Evolutionary conservation across 2,888 invertebrate genomes (phyloP).

Genomic region (Lissocephala sabroskyi): DNA sequence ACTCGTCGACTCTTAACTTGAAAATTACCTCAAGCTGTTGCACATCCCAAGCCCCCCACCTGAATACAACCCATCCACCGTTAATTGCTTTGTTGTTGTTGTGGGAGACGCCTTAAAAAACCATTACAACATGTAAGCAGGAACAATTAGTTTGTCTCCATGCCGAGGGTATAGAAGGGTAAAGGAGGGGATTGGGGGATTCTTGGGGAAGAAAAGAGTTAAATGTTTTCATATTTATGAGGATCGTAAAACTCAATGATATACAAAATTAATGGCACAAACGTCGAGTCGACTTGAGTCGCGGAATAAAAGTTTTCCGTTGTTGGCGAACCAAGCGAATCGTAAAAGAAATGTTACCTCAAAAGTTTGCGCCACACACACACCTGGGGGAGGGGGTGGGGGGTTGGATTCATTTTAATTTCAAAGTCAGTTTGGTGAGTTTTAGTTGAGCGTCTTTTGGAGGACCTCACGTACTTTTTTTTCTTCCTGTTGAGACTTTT

Average conservation of each 20-base stretch:
- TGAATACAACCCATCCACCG: slow-evolving; percentile 13
- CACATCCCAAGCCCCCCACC: slow-evolving; percentile 30
- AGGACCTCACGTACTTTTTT: slow-evolving; percentile 64
- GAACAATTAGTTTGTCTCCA: slow-evolving; percentile 71
- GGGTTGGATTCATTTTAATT: slow-evolving; percentile 56
- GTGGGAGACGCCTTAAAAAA: slow-evolving; percentile 57
- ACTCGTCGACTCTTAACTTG: slow-evolving; percentile 36
- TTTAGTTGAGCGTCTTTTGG: slow-evolving; percentile 23
- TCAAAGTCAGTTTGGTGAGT: slow-evolving; percentile 28
- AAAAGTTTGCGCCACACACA: slow-evolving; percentile 46
- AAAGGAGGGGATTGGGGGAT: neutral
- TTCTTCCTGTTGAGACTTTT: slow-evolving; percentile 45
- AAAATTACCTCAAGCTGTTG: slow-evolving; percentile 70
- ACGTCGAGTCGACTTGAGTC: too few species aligned
- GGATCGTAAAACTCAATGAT: slow-evolving; percentile 70
- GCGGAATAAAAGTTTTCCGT: slow-evolving; percentile 41
- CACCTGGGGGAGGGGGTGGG: slow-evolving; percentile 13
- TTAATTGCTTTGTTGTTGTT: slow-evolving; percentile 31
- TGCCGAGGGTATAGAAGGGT: slow-evolving; percentile 22
- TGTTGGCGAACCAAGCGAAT: slow-evolving; percentile 43
- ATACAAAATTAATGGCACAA: slow-evolving; percentile 68
- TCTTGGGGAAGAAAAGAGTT: slow-evolving; percentile 45
- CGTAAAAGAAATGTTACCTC: slow-evolving; percentile 60
- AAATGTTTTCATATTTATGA: slow-evolving; percentile 71
- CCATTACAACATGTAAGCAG: slow-evolving; percentile 60